Percentiles rank a stretch among this genome's conserved stretches.
Conservation (phyloP, 2,888 invertebrate genomes). For the Sicus ferrugineus region DNA sequence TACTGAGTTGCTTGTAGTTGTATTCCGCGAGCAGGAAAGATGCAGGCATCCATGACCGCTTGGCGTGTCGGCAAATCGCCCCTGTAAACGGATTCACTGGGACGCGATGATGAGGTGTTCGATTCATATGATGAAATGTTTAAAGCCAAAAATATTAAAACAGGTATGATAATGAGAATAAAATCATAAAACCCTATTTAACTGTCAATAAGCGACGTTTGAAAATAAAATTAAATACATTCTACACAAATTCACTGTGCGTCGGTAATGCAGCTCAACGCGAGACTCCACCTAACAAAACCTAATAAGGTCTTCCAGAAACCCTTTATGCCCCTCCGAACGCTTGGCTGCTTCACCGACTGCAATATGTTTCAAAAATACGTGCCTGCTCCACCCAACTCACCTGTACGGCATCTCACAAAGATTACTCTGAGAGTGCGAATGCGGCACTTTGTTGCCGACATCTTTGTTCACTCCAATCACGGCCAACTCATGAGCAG, state of each 20-base stretch:
- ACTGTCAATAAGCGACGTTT: background rate
- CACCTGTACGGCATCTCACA: constrained; percentile 86
- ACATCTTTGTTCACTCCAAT: constrained; percentile 71
- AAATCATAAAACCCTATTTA: background rate
- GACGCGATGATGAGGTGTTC: constrained; percentile 15
- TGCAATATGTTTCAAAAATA: background rate
- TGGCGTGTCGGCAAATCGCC: constrained; percentile 57
- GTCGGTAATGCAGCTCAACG: too few relatives aligned
- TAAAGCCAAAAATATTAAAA: constrained; percentile 32
- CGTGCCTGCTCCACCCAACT: constrained; percentile 38
- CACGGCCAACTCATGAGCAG: constrained; percentile 82
- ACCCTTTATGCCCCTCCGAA: too few relatives aligned
- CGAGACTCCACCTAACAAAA: too few relatives aligned
- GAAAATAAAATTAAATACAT: background rate
- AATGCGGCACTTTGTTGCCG: constrained; percentile 77
- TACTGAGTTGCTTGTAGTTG: constrained; percentile 53
- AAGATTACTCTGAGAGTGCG: constrained; percentile 90
- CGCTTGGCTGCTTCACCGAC: too few relatives aligned
- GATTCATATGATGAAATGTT: constrained; percentile 14
- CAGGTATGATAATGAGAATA: constrained; percentile 31
- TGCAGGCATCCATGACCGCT: constrained; percentile 45
- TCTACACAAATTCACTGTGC: background rate
- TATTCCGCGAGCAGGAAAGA: constrained; percentile 46
- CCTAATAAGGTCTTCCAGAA: too few relatives aligned
- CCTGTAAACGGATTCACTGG: constrained; percentile 58